These are phyloP conservation scores for Eidolon helvum DNA, from an alignment of 2,113 vertebrate species.

Conservation along the genomic window DNA sequence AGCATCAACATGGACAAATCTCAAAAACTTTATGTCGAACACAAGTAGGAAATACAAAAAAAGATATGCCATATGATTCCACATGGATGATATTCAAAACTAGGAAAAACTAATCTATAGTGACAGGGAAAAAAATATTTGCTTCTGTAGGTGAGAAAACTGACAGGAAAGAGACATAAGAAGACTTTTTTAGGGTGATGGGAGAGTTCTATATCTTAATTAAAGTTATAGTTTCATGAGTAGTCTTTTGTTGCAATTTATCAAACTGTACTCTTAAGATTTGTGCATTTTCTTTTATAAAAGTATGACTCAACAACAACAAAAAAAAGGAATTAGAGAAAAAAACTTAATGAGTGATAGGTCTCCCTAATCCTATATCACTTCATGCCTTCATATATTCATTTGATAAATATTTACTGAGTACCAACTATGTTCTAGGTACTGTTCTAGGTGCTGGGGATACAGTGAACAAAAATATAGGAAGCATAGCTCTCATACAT, in stretches of 20 bases:
- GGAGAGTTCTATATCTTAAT: neutral
- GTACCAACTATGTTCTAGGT: neutral
- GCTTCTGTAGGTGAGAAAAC: neutral
- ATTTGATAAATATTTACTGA: neutral
- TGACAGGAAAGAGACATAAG: neutral
- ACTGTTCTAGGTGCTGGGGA: neutral
- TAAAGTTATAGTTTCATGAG: neutral
- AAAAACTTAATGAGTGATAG: neutral
- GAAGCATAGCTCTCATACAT: neutral
- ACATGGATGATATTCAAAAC: neutral
- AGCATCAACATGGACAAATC: neutral
- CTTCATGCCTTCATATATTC: neutral
- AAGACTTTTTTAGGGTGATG: neutral
- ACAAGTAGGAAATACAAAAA: neutral
- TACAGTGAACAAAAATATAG: neutral
- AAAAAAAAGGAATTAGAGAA: neutral
- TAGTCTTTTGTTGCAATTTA: neutral
- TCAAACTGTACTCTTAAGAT: neutral
- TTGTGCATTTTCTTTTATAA: neutral
- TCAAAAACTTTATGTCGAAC: neutral
- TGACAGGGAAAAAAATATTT: neutral
- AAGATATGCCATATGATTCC: neutral
- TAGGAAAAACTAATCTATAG: neutral
- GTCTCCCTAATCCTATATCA: neutral
- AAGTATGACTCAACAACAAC: neutral